These are phyloP conservation scores for Babylonia areolata DNA, from an alignment of 1,140 invertebrate genomes.

Conservation along the genomic window DNA sequence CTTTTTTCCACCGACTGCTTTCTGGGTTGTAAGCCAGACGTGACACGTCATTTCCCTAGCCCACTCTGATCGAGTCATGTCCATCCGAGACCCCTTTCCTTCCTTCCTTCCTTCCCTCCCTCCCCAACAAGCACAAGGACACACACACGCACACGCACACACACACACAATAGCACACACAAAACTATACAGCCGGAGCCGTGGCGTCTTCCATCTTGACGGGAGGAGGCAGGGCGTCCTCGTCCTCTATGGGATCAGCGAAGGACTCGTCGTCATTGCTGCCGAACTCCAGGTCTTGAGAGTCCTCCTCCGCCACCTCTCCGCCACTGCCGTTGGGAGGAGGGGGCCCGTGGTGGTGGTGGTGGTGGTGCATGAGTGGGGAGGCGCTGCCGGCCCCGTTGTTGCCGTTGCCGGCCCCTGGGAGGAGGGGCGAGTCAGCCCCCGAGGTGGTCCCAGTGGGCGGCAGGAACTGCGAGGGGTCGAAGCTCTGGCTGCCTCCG, in stretches of 20 bases:
- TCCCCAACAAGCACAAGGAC: no score
- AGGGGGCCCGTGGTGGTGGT: background rate
- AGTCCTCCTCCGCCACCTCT: background rate
- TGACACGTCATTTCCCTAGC: no score
- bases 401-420: background rate
- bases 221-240: background rate
- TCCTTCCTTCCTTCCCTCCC: no score
- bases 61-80: no score
- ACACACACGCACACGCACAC: no score
- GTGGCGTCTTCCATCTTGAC: conserved; percentile 44
- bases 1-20: no score
- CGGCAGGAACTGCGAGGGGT: conserved; percentile 12
- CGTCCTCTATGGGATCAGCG: background rate
- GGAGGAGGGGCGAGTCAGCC: background rate
- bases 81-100: no score
- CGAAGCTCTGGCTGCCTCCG: background rate
- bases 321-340: background rate
- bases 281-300: conserved; percentile 1
- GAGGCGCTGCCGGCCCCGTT: background rate
- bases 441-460: background rate
- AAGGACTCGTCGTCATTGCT: background rate
- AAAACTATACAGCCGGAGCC: background rate
- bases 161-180: no score
- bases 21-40: no score
- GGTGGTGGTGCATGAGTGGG: no score